These are phyloP conservation scores for Montipora capricornis DNA, from an alignment of 64 coral and sea anemone genomes.

Conservation along the genomic window DNA sequence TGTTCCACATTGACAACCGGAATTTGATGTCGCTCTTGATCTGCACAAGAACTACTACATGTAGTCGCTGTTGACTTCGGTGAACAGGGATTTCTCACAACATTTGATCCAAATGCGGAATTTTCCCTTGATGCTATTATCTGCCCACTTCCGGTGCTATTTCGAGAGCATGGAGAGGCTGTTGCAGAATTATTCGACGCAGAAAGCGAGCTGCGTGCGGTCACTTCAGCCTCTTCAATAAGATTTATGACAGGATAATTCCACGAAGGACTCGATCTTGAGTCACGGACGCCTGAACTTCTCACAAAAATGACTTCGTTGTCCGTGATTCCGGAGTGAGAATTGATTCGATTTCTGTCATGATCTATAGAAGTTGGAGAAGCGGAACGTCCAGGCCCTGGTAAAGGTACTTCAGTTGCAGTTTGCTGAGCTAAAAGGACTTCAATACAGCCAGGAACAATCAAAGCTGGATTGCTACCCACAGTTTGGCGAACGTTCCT, in stretches of 20 bases:
- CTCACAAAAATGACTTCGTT: constrained; percentile 57
- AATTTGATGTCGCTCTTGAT: not conserved
- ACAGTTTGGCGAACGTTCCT: constrained; percentile 53
- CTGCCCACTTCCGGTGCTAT: not conserved
- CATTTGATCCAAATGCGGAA: not conserved
- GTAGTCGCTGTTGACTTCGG: not conserved
- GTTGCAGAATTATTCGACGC: not conserved
- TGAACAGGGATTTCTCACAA: not conserved
- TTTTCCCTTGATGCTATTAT: not conserved
- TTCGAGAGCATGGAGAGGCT: not conserved
- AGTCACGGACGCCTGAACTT: not conserved
- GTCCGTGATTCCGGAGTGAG: constrained; percentile 8
- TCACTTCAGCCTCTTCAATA: not conserved
- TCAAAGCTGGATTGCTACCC: constrained; percentile 40
- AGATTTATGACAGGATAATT: not conserved
- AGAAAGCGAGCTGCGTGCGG: not conserved
- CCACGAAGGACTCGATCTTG: not conserved
- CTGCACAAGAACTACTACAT: not conserved
- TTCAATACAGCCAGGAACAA: constrained; percentile 71
- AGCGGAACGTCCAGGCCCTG: not conserved
- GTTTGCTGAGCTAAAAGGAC: constrained; percentile 34
- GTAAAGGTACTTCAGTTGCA: not conserved
- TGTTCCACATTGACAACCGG: not conserved
- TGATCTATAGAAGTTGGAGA: not conserved
- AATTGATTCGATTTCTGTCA: not conserved